Conservation (phyloP, 2,888 invertebrate species). For the Leucoma salicis region DNA sequence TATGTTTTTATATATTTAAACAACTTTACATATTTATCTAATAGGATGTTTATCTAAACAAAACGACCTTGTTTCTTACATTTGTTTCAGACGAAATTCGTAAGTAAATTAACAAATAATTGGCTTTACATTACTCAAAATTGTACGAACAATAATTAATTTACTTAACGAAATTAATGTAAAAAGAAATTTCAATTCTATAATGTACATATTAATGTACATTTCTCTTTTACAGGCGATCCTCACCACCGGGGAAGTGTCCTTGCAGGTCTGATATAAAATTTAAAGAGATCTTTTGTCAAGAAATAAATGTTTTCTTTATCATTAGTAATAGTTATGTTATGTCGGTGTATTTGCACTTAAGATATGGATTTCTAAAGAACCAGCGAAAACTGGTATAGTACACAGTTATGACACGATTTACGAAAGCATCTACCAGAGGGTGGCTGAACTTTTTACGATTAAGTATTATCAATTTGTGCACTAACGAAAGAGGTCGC, state of each 20-base stretch:
- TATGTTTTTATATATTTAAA: too few relatives aligned
- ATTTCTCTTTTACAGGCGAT: conserved; percentile 9
- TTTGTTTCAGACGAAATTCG: too few relatives aligned
- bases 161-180: background rate
- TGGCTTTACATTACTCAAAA: too few relatives aligned
- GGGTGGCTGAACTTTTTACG: too few relatives aligned
- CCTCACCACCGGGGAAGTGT: conserved; percentile 6
- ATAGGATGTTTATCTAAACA: too few relatives aligned
- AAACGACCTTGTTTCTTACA: too few relatives aligned
- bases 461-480: too few relatives aligned
- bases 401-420: too few relatives aligned
- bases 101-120: too few relatives aligned
- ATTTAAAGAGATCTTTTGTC: background rate
- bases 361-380: background rate
- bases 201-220: background rate
- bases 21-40: too few relatives aligned
- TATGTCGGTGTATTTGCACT: background rate
- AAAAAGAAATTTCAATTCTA: background rate
- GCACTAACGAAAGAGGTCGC: too few relatives aligned
- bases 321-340: background rate
- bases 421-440: too few relatives aligned
- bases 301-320: background rate
- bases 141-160: background rate
- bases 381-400: background rate
- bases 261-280: conserved; percentile 6